Percentiles rank a stretch among this genome's conserved stretches.
Conservation (phyloP, 1,140 invertebrate species). For the Bombyx mandarina region DNA sequence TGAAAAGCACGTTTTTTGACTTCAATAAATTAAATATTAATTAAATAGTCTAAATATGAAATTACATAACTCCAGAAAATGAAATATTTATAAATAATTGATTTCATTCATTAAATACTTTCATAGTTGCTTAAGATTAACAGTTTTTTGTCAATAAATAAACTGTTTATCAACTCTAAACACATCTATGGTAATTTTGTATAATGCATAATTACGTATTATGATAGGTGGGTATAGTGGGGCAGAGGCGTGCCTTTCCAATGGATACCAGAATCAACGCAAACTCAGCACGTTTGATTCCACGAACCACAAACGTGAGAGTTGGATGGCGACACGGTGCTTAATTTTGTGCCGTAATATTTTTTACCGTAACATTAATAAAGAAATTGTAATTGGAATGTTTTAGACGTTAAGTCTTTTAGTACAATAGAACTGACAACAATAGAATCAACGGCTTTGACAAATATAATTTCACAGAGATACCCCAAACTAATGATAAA, state of each 20-base stretch:
- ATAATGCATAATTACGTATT: conserved; percentile 5
- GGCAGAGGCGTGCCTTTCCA: conserved; percentile 9
- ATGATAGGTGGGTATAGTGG: conserved; percentile 21
- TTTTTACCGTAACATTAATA: not conserved
- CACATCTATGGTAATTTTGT: not conserved
- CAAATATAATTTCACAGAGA: not conserved
- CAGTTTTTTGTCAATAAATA: too few species aligned
- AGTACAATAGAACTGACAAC: not conserved
- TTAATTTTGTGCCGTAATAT: conserved; percentile 25
- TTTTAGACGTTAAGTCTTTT: not conserved
- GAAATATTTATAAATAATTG: too few species aligned
- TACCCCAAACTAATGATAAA: too few species aligned
- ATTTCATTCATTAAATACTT: too few species aligned
- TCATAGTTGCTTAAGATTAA: too few species aligned
- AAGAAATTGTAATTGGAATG: too few species aligned
- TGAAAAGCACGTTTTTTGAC: too few species aligned
- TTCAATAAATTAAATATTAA: too few species aligned
- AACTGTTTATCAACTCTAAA: not conserved
- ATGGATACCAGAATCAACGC: conserved; percentile 9
- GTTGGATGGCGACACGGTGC: conserved; percentile 16
- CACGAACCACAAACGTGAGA: conserved; percentile 36
- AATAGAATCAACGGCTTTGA: not conserved
- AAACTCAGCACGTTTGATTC: conserved; percentile 31
- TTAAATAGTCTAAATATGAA: too few species aligned
- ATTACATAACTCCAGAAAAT: too few species aligned